Conservation (phyloP, 2,113 vertebrate genomes). For the Poeciliopsis occidentalis region DNA sequence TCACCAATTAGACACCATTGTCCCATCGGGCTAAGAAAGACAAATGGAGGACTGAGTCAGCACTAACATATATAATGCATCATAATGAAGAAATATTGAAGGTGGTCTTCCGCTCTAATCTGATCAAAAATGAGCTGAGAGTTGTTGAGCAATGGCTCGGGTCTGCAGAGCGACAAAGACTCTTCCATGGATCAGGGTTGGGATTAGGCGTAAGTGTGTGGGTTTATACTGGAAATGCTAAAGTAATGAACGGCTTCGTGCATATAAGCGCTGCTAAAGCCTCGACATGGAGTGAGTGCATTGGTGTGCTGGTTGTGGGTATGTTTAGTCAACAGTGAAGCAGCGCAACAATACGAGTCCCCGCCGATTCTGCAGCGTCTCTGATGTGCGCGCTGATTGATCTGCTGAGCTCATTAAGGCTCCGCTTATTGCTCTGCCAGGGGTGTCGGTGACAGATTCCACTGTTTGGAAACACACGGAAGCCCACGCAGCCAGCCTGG, state of each 20-base stretch:
- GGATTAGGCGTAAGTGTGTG: background rate
- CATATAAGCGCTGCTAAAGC: background rate
- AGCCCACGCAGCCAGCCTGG: constrained; percentile 73
- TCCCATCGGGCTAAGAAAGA: constrained; percentile 51
- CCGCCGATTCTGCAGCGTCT: background rate
- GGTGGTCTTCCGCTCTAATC: constrained; percentile 35
- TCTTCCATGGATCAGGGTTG: background rate
- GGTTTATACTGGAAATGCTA: background rate
- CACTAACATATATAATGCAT: constrained; percentile 24
- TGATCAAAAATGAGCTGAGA: constrained; percentile 17
- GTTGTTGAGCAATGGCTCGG: constrained; percentile 13
- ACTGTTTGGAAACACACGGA: constrained; percentile 78
- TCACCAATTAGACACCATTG: constrained; percentile 61
- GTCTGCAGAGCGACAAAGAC: background rate
- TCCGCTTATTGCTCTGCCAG: constrained; percentile 67
- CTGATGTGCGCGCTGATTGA: constrained; percentile 49
- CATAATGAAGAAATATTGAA: constrained; percentile 69
- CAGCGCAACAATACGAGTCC: background rate
- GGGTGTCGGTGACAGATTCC: constrained; percentile 76
- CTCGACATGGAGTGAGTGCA: background rate
- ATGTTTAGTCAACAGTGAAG: background rate
- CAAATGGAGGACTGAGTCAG: constrained; percentile 61
- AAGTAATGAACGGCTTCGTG: background rate
- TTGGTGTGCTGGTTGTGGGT: background rate
- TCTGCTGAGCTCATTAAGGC: constrained; percentile 72